phyloP scores from a whole-genome alignment of 2,797 vertebrate species.

The Miichthys miiuy region DNA sequence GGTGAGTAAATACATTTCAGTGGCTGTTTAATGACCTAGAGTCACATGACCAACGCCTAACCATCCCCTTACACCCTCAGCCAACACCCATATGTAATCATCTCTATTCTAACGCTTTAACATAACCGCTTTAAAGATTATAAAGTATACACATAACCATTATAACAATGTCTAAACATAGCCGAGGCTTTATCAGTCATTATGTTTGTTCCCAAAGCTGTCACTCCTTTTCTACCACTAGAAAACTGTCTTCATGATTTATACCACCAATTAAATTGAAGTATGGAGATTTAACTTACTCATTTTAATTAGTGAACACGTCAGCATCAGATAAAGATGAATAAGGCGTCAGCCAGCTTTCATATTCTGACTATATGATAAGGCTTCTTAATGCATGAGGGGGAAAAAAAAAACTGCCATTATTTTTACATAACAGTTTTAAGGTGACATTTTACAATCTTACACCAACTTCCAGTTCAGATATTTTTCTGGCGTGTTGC shows the following conservation, averaged over 20 bases:
- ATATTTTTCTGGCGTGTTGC: neutral
- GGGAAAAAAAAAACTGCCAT: neutral
- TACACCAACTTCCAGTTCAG: neutral
- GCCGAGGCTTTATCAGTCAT: neutral
- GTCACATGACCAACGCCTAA: neutral
- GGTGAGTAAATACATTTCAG: no score
- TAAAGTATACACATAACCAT: neutral
- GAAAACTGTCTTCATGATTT: conserved; percentile 22
- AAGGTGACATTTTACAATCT: neutral
- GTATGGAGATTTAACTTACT: neutral
- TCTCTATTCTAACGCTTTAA: neutral
- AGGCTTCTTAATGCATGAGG: neutral
- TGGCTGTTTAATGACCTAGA: neutral
- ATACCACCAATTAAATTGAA: conserved; percentile 32
- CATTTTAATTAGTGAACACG: conserved; percentile 18
- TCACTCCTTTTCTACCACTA: neutral
- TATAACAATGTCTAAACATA: neutral
- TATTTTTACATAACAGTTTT: neutral
- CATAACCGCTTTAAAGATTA: neutral
- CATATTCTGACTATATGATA: conserved; percentile 1
- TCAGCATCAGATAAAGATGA: conserved; percentile 25
- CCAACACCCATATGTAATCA: neutral
- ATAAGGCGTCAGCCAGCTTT: conserved; percentile 21
- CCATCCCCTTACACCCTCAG: neutral
- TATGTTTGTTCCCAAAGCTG: neutral